Percentiles rank a stretch among this genome's conserved stretches.
These are phyloP conservation scores for Trachurus trachurus DNA, from an alignment of 2,797 vertebrate species.

Conservation along the genomic window DNA sequence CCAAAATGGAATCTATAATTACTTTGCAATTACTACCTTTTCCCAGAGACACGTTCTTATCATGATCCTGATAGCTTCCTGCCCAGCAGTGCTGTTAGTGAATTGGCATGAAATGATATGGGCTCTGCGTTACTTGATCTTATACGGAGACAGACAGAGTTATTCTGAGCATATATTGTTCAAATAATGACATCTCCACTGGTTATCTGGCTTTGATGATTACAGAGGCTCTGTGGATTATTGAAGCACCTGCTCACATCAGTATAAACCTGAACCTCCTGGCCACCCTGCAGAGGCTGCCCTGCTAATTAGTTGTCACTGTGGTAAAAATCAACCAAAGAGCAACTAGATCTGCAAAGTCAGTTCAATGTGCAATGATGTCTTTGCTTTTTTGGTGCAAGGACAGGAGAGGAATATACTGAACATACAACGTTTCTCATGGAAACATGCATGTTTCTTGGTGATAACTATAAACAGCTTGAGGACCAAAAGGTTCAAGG, in stretches of 20 bases:
- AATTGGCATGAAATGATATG: constrained; percentile 37
- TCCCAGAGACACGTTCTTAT: constrained; percentile 52
- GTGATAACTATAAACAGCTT: background rate
- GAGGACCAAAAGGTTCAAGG: background rate
- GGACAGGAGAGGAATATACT: constrained; percentile 15
- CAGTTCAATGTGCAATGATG: constrained; percentile 24
- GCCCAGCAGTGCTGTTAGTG: constrained; percentile 15
- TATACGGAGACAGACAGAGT: constrained; percentile 24
- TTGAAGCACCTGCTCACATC: constrained; percentile 34
- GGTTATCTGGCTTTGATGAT: constrained; percentile 46
- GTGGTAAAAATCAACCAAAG: constrained; percentile 23
- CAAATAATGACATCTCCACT: constrained; percentile 33
- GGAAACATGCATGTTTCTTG: background rate
- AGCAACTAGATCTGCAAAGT: constrained; percentile 26
- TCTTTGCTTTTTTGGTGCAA: constrained; percentile 35
- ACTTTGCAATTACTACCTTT: constrained; percentile 68
- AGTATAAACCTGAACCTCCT: constrained; percentile 15
- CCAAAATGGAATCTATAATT: constrained; percentile 69
- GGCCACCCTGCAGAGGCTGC: constrained; percentile 20
- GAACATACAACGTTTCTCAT: background rate
- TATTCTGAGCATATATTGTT: constrained; percentile 19
- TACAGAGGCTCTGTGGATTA: constrained; percentile 27
- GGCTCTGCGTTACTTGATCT: constrained; percentile 17
- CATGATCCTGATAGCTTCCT: constrained; percentile 31
- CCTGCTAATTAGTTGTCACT: constrained; percentile 57